Percentiles rank a stretch among this genome's conserved stretches.
Evolutionary conservation across 2,797 vertebrate genomes (phyloP).

Genomic region (Nyctibius grandis): DNA sequence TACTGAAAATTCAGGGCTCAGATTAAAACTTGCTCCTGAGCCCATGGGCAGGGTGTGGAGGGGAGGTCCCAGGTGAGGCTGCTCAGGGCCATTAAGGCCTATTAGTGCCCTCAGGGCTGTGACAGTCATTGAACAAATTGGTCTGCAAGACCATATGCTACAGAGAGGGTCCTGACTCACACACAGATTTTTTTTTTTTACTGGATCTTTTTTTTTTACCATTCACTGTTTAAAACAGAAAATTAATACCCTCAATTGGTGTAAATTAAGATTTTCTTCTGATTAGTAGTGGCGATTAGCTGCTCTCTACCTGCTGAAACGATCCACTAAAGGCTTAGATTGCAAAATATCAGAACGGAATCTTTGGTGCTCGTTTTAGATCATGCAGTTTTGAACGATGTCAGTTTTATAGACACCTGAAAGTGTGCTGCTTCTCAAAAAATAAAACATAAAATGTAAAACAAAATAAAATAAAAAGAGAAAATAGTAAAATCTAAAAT

Average conservation of each 20-base stretch:
- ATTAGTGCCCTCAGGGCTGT: background rate
- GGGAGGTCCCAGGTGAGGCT: background rate
- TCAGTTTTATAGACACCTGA: background rate
- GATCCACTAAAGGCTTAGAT: background rate
- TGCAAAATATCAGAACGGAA: background rate
- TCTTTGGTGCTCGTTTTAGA: background rate
- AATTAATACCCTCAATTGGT: background rate
- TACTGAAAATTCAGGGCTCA: background rate
- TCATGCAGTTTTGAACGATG: background rate
- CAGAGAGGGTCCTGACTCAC: background rate
- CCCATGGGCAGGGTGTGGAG: background rate
- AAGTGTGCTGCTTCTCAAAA: background rate
- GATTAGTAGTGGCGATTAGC: background rate
- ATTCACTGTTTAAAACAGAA: background rate
- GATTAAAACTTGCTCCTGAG: background rate
- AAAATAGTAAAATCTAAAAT: no score
- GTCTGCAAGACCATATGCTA: background rate
- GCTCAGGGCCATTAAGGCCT: background rate
- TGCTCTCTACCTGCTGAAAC: background rate
- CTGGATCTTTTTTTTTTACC: background rate
- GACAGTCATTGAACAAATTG: background rate
- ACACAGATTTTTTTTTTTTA: rapidly evolving
- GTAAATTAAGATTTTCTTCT: background rate
- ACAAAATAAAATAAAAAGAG: no score
- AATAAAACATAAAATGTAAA: background rate